Evolutionary conservation across 53 echinoderm and acorn worm species (phyloP), one percentile per base, ranked within the genome.

Genomic region (Crossaster papposus): DNA sequence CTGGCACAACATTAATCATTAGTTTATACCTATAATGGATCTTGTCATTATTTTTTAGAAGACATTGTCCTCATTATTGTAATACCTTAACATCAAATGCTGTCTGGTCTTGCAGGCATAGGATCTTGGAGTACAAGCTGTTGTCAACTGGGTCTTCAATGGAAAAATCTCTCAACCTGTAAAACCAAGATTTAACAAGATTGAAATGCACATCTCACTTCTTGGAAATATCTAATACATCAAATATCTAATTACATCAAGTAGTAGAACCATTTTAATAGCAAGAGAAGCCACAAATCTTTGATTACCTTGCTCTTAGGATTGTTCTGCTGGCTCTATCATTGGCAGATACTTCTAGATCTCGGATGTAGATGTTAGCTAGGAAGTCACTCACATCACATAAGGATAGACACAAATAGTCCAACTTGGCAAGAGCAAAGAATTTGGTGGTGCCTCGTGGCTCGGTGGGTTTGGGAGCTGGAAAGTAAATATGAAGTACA

Each of bases 81-180:
- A 44, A 44, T 44, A 98, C 98, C 93, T 96, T 98, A 52, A 96
- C 70, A 86, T 98, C 98, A 96, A 96, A 92, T 54, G 95, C 98
- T n/a, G 98, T 98, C 71, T 94, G 94, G 81, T 98, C 98, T 78
- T 96, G 96, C 32, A 96, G 89, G 71, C 98, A 96, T 20, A 98
- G 72, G 10, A 98, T 96, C 85, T 94, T 98, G 54, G 93, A 92
- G 62, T 98, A 98, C 31, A 91, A 35, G 20, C 88, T 87, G 79
- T 85, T 86, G 22, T 79, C 92, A 7, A 93, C 77, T 23, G 94
- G 92, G 73, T 98, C 98, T 70, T 98, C 98, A 22, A 98, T 92
- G 30, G 96, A 96, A 64, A 98, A 96, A 79, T 96, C 96, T 86
- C 92, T 82, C 72, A 98, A 85, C 33, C 98, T 98, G 72, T 1